Conservation (phyloP, 2,888 invertebrate species). For the Limulus polyphemus region DNA sequence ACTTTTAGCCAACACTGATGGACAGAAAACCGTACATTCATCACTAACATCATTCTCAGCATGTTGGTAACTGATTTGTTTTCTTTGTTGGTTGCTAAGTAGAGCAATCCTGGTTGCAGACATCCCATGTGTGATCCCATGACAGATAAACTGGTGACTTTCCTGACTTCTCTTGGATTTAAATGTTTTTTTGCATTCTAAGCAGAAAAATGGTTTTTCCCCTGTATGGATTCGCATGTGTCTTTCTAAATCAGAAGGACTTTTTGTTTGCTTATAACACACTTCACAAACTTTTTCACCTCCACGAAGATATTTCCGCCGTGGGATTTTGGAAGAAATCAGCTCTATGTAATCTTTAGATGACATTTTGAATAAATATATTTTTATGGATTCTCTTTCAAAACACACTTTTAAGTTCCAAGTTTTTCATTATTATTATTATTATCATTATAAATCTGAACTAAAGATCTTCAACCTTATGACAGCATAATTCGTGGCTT, state of each 20-base stretch:
- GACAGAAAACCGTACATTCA: too few relatives aligned
- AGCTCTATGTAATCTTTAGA: too few relatives aligned
- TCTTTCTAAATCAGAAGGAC: constrained; percentile 19
- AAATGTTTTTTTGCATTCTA: constrained; percentile 19
- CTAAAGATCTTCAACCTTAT: too few relatives aligned
- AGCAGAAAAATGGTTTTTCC: constrained; percentile 18
- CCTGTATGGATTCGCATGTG: constrained; percentile 23
- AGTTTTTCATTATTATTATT: too few relatives aligned
- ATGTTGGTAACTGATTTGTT: constrained; percentile 9
- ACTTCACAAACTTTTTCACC: constrained; percentile 18
- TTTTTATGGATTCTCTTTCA: too few relatives aligned
- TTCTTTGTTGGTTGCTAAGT: constrained; percentile 12
- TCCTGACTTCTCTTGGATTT: constrained; percentile 19
- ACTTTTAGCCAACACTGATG: too few relatives aligned
- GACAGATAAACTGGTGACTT: constrained; percentile 20
- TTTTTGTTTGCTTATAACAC: constrained; percentile 17
- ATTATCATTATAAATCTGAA: too few relatives aligned
- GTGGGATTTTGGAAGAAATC: too few relatives aligned
- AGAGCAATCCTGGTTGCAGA: constrained; percentile 15
- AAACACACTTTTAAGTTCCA: too few relatives aligned
- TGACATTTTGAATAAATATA: too few relatives aligned
- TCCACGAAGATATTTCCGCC: background rate
- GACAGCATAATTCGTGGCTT: too few relatives aligned
- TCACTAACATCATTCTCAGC: too few relatives aligned
- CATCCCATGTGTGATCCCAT: constrained; percentile 19